These are phyloP conservation scores for Molanna angustata DNA, from an alignment of 2,888 invertebrate genomes.

Conservation along the genomic window DNA sequence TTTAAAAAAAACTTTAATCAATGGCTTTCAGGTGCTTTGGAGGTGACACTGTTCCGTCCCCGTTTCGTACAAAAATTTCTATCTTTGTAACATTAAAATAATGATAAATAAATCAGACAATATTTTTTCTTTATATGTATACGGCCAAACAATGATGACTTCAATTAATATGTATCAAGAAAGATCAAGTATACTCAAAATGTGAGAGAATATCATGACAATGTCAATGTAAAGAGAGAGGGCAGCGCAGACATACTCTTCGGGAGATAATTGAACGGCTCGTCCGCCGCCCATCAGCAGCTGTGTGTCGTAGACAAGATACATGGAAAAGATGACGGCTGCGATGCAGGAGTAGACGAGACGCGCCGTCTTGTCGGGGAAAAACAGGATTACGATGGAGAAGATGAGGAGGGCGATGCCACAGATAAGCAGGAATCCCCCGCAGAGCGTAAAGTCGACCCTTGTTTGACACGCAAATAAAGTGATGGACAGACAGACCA, in stretches of 20 bases:
- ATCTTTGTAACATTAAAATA: no score
- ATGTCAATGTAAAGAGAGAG: slow-evolving; percentile 87
- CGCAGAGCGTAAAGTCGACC: slow-evolving; percentile 78
- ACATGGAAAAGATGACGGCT: slow-evolving; percentile 84
- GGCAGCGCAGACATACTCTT: slow-evolving; percentile 93
- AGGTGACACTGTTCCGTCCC: no score
- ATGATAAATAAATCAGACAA: no score
- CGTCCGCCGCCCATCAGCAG: slow-evolving; percentile 88
- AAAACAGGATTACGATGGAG: slow-evolving; percentile 70
- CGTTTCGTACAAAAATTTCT: no score
- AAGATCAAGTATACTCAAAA: no score
- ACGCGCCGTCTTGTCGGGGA: slow-evolving; percentile 54
- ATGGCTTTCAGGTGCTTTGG: no score
- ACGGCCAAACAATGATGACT: no score
- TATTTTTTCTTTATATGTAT: no score
- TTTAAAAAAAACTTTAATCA: no score
- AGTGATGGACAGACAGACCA: slow-evolving; percentile 80
- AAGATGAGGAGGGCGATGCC: slow-evolving; percentile 73
- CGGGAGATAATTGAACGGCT: slow-evolving; percentile 85
- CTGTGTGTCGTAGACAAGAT: slow-evolving; percentile 91
- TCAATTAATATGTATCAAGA: no score
- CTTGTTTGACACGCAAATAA: slow-evolving; percentile 93
- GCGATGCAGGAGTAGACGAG: slow-evolving; percentile 82
- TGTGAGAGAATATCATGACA: slow-evolving; percentile 85
- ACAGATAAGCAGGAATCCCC: slow-evolving; percentile 73